Conservation (phyloP, 2,113 vertebrate genomes). For the Marmota flaviventris region DNA sequence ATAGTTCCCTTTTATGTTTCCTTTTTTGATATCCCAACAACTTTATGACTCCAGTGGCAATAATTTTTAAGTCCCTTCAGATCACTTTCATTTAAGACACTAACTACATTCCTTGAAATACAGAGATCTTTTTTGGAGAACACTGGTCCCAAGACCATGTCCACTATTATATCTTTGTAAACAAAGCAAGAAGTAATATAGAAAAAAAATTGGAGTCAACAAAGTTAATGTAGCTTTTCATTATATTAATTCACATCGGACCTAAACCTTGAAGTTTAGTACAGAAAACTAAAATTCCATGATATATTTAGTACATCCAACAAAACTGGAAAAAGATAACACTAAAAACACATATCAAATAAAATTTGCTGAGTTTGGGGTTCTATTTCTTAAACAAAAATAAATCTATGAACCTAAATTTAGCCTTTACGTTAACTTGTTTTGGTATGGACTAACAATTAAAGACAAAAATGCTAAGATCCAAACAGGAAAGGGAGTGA, state of each 20-base stretch:
- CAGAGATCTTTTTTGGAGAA: conserved; percentile 28
- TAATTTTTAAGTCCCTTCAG: conserved; percentile 51
- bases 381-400: conserved; percentile 64
- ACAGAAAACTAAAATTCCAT: conserved; percentile 46
- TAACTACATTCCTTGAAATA: conserved; percentile 53
- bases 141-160: conserved; percentile 29
- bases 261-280: conserved; percentile 53
- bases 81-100: conserved; percentile 61
- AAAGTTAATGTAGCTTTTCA: conserved; percentile 61
- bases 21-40: conserved; percentile 42
- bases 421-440: conserved; percentile 44
- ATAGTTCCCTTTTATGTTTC: conserved; percentile 19
- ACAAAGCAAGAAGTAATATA: conserved; percentile 38
- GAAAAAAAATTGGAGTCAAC: conserved; percentile 40
- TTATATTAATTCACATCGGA: conserved; percentile 24
- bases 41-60: conserved; percentile 48
- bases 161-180: conserved; percentile 37
- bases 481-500: conserved; percentile 57
- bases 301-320: conserved; percentile 48
- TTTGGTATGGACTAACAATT: conserved; percentile 44
- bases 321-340: conserved; percentile 36
- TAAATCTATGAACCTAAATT: conserved; percentile 65
- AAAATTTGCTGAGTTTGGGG: conserved; percentile 41
- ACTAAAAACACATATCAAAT: conserved; percentile 55
- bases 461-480: conserved; percentile 71